These are phyloP conservation scores for Monopis laevigella DNA, from an alignment of 2,888 invertebrate genomes.

Conservation along the genomic window DNA sequence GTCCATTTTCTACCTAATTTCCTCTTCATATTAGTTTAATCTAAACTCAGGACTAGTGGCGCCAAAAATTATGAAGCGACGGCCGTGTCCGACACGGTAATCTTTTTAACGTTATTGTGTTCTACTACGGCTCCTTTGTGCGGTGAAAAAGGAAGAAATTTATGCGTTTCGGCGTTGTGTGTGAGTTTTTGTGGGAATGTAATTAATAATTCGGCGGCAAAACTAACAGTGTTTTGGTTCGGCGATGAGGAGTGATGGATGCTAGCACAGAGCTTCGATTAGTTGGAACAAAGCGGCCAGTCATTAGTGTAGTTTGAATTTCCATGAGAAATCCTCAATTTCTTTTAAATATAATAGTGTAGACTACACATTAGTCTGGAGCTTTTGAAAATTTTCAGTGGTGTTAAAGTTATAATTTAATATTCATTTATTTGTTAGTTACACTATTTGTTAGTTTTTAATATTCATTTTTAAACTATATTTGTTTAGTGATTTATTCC, in stretches of 20 bases:
- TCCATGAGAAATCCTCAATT: no score
- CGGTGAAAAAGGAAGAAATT: slow-evolving; percentile 66
- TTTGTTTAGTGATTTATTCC: no score
- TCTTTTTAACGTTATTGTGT: slow-evolving; percentile 62
- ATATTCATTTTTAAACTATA: no score
- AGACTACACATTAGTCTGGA: no score
- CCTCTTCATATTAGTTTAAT: slow-evolving; percentile 68
- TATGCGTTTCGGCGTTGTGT: slow-evolving; percentile 65
- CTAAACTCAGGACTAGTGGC: slow-evolving; percentile 65
- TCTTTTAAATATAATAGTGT: no score
- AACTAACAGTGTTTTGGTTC: slow-evolving; percentile 69
- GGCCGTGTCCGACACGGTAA: slow-evolving; percentile 58
- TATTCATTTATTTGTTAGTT: no score
- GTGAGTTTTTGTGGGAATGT: slow-evolving; percentile 64
- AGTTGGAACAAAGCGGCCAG: slow-evolving; percentile 22
- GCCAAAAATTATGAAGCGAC: slow-evolving; percentile 65
- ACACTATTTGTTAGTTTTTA: no score
- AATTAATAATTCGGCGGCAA: slow-evolving; percentile 70
- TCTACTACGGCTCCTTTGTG: slow-evolving; percentile 56
- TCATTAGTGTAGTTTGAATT: slow-evolving; percentile 6
- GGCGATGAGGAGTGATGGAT: slow-evolving; percentile 53
- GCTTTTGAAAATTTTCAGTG: no score
- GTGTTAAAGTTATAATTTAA: no score
- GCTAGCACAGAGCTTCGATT: slow-evolving; percentile 34
- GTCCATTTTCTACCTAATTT: slow-evolving; percentile 67